Percentiles rank a stretch among this genome's conserved stretches.
Conservation (phyloP, 2,113 vertebrate genomes). For the Dolichotis patagonum region DNA sequence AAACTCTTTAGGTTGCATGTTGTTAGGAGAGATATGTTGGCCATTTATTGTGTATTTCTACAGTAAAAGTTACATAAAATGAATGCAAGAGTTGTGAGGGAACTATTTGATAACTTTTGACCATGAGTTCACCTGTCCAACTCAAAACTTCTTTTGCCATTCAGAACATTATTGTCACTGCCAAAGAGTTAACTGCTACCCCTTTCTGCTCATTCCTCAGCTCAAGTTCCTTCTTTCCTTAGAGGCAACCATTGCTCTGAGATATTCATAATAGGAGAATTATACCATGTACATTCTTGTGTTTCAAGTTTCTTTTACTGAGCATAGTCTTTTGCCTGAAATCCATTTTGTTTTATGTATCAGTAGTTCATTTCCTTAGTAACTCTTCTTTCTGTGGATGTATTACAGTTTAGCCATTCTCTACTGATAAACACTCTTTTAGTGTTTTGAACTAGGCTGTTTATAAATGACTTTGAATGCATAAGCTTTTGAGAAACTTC, state of each 20-base stretch:
- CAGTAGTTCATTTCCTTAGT: neutral
- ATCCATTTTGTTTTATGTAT: neutral
- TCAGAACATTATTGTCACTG: neutral
- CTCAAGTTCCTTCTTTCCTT: neutral
- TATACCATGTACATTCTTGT: neutral
- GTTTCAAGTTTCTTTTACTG: neutral
- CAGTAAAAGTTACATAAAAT: neutral
- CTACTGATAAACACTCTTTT: neutral
- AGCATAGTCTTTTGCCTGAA: neutral
- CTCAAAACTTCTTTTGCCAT: neutral
- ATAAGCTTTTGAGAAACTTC: neutral
- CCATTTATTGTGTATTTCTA: neutral
- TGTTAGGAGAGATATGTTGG: neutral
- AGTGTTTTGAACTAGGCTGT: neutral
- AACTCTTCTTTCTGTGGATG: neutral
- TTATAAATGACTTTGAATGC: neutral
- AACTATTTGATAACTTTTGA: neutral
- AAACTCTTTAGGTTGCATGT: neutral
- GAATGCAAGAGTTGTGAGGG: neutral
- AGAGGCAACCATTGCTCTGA: neutral
- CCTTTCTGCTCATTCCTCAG: neutral
- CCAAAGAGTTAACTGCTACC: neutral
- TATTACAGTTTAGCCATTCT: neutral
- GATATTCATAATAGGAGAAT: neutral
- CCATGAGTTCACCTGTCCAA: too few relatives aligned